Base-by-base conservation (phyloP, 1,140 invertebrate genomes). In the Caerostris darwini region DNA sequence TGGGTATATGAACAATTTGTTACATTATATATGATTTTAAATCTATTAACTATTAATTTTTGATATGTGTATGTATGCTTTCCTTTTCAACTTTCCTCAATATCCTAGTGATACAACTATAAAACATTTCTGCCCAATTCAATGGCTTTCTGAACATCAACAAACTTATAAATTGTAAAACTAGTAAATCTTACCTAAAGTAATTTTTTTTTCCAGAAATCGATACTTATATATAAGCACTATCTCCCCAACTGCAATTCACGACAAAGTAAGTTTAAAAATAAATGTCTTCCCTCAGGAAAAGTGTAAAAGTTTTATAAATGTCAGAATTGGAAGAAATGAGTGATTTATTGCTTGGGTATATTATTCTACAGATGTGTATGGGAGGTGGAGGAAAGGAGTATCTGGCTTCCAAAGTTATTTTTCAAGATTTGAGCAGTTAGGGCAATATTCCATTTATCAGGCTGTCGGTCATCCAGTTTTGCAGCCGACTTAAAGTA, bases 361-460 rank as follows among this genome's bases (percentile, higher is more conserved):
- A 90, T 90, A 90, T 90, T 90, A 90, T 90, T 90, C 88, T 77
- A 90, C 88, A 71, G 64, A 77, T 90, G 67, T 90, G 54, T 56
- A 53, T 57, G 67, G 14, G 8, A 10, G 12, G 50, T 8, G 34
- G 61, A n/a, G 59, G 50, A 50, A 77, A 19, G 54, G 67, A 56
- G 67, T 90, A 71, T 90, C 56, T 77, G 53, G 54, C 67, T 77
- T 19, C 64, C 50, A n/a, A 90, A 77, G 64, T 90, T 90, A 90
- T 90, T 90, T 90, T 90, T 90, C 88, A 90, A 90, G 88, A 90
- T 90, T 90, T 90, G 69, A 90, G 88, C 88, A 90, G 88, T 77
- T 90, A 71, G 50, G n/a, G 56, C 88, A 90, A 71, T 90, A 71
- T 90, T 90, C 88, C 88, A 90, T 90, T 90, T 90, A 90, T 90